Evolutionary conservation across 2,113 vertebrate species (phyloP).

Genomic region (Trinectes maculatus): DNA sequence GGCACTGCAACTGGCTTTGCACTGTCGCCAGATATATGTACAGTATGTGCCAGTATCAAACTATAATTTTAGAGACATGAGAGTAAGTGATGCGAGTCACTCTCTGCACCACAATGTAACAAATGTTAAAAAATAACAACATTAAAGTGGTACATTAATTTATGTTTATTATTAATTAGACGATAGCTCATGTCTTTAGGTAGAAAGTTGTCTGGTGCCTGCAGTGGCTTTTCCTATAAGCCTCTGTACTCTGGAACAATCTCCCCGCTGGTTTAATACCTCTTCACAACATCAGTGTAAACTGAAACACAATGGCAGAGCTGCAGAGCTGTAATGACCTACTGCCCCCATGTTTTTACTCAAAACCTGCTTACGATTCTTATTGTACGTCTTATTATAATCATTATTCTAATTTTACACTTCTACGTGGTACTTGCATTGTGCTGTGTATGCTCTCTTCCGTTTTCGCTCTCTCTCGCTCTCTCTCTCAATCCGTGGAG

Average conservation of each 20-base stretch:
- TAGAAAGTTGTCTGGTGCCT: background rate
- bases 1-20: background rate
- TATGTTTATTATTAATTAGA: background rate
- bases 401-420: background rate
- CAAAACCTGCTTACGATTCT: background rate
- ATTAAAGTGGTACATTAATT: background rate
- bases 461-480: background rate
- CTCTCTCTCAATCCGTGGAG: background rate
- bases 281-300: no score
- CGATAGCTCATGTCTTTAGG: background rate
- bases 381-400: background rate
- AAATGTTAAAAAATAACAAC: background rate
- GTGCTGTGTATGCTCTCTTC: background rate
- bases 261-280: background rate
- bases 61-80: conserved; percentile 1
- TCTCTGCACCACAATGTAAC: background rate
- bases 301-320: no score
- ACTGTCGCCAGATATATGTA: background rate
- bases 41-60: background rate
- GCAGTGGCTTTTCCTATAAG: background rate
- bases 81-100: background rate
- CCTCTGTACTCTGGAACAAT: background rate
- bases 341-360: background rate
- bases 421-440: background rate
- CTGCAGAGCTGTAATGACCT: background rate